phyloP scores from a whole-genome alignment of 2,797 vertebrate genomes.

The Poeciliopsis infans region DNA sequence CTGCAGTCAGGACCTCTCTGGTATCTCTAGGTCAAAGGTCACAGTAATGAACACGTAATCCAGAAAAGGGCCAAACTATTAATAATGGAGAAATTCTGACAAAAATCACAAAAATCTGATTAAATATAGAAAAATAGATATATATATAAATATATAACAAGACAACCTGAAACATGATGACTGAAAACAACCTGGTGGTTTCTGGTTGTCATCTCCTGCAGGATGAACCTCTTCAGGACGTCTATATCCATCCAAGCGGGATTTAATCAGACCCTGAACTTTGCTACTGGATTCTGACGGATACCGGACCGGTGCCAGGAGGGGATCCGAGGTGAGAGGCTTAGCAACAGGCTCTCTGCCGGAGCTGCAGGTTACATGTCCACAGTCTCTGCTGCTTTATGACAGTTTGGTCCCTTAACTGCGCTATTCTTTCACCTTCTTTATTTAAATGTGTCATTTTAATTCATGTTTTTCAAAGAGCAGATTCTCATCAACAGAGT shows the following conservation, averaged over 20 bases:
- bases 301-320: neutral
- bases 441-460: neutral
- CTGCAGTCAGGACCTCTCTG: neutral
- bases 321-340: neutral
- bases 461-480: neutral
- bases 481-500: neutral
- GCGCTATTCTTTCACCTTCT: neutral
- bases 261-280: slow-evolving; percentile 1
- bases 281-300: neutral
- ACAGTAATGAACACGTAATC: too few species aligned
- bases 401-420: neutral
- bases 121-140: neutral
- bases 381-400: neutral
- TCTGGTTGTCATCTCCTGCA: neutral
- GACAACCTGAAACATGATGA: neutral
- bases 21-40: neutral
- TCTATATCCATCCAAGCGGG: neutral
- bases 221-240: neutral
- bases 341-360: neutral
- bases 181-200: neutral
- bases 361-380: neutral
- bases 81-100: neutral
- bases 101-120: neutral
- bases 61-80: neutral
- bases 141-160: too few species aligned